Percentiles rank a stretch among this genome's conserved stretches.
Evolutionary conservation across 2,888 invertebrate species (phyloP).

Genomic region (Spicauda simplicius): DNA sequence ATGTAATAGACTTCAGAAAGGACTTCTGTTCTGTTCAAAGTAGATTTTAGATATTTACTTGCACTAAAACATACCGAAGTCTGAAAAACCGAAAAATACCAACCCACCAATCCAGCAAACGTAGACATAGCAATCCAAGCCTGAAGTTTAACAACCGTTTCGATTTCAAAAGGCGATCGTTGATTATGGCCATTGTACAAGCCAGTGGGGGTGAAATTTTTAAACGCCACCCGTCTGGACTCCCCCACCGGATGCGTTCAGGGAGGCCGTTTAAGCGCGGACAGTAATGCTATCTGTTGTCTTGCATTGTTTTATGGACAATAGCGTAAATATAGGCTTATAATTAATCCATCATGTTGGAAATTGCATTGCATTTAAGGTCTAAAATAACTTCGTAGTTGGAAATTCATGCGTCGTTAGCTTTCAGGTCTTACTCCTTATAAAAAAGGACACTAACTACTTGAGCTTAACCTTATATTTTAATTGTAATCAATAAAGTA

Average conservation of each 20-base stretch:
- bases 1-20: too few species aligned
- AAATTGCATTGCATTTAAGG: too few species aligned
- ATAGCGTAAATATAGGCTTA: background rate
- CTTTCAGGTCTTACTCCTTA: background rate
- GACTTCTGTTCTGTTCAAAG: too few species aligned
- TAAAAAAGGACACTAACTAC: too few species aligned
- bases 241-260: conserved; percentile 40
- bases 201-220: conserved; percentile 78
- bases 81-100: background rate
- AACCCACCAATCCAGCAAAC: conserved; percentile 25
- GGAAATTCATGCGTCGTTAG: background rate
- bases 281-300: conserved; percentile 36
- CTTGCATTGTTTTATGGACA: conserved; percentile 35
- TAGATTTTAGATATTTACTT: too few species aligned
- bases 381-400: too few species aligned
- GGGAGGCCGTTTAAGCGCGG: conserved; percentile 47
- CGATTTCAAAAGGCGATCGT: conserved; percentile 82
- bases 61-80: too few species aligned
- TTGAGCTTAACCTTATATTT: too few species aligned
- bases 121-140: conserved; percentile 15
- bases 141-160: conserved; percentile 73
- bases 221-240: conserved; percentile 72
- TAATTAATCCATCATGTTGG: background rate
- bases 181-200: conserved; percentile 78
- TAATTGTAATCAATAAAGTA: too few species aligned